Conservation (phyloP, 2,797 vertebrate species). For the Champsocephalus esox region DNA sequence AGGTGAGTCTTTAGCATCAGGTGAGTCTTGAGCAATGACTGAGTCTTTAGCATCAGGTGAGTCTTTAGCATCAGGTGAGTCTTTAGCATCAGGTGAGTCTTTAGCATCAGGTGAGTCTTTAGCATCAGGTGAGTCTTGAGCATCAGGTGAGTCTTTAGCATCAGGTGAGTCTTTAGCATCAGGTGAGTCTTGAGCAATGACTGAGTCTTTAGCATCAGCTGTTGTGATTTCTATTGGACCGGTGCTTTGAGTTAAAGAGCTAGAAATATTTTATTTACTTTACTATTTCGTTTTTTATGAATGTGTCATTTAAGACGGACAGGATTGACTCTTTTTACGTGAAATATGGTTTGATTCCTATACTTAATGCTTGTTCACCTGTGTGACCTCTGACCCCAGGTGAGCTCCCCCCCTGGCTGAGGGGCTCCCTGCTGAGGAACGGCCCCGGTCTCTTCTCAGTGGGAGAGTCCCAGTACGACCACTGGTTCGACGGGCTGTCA, state of each 20-base stretch:
- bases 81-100: background rate
- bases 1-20: too few relatives aligned
- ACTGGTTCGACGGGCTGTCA: constrained; percentile 96
- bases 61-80: background rate
- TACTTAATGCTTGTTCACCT: too few relatives aligned
- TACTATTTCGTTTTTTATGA: too few relatives aligned
- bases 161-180: background rate
- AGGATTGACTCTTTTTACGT: too few relatives aligned
- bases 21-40: background rate
- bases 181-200: constrained; percentile 47
- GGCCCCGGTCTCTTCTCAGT: constrained; percentile 92
- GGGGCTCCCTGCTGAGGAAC: constrained; percentile 91
- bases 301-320: too few relatives aligned
- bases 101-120: background rate
- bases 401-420: constrained; percentile 89
- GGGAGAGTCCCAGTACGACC: constrained; percentile 90
- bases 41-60: background rate
- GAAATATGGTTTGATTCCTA: too few relatives aligned
- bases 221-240: too few relatives aligned
- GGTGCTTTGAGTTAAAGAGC: too few relatives aligned
- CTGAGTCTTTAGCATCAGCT: too few relatives aligned
- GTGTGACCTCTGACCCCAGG: constrained; percentile 70
- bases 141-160: too few relatives aligned
- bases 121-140: background rate
- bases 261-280: too few relatives aligned